Evolutionary conservation across 2,113 vertebrate genomes (phyloP).

Genomic region (Chunga burmeisteri): DNA sequence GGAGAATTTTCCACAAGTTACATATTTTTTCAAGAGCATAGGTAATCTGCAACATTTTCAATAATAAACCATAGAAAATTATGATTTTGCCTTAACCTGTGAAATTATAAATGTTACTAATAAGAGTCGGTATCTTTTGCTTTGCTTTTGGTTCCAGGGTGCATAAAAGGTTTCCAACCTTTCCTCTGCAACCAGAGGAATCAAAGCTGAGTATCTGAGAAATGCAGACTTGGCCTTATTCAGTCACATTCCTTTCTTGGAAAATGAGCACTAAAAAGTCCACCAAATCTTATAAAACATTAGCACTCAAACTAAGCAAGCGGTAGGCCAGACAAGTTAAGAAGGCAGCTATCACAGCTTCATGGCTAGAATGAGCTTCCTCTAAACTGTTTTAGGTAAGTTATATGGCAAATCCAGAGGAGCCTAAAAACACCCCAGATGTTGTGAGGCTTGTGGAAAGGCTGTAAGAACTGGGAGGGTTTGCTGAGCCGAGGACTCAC

Average conservation of each 20-base stretch:
- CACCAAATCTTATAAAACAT: background rate
- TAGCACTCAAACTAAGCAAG: background rate
- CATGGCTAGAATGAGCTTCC: background rate
- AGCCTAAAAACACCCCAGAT: background rate
- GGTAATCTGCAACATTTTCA: background rate
- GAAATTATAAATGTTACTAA: background rate
- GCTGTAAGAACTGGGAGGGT: background rate
- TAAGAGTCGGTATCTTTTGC: background rate
- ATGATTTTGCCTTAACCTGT: background rate
- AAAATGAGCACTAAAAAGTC: background rate
- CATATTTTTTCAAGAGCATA: background rate
- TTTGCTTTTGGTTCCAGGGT: background rate
- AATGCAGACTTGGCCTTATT: background rate
- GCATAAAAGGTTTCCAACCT: background rate
- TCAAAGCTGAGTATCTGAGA: background rate
- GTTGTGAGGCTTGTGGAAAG: background rate
- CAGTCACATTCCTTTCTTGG: background rate
- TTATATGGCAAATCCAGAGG: background rate
- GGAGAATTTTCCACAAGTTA: background rate
- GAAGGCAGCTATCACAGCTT: background rate
- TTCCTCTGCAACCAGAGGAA: background rate
- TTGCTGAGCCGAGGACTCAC: conserved; percentile 34
- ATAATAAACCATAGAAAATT: background rate
- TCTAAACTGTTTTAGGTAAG: fast-evolving
- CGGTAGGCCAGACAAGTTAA: background rate